Percentiles rank a stretch among this genome's conserved stretches.
Conservation (phyloP, 2,797 vertebrate genomes). For the Crocidura indochinensis region DNA sequence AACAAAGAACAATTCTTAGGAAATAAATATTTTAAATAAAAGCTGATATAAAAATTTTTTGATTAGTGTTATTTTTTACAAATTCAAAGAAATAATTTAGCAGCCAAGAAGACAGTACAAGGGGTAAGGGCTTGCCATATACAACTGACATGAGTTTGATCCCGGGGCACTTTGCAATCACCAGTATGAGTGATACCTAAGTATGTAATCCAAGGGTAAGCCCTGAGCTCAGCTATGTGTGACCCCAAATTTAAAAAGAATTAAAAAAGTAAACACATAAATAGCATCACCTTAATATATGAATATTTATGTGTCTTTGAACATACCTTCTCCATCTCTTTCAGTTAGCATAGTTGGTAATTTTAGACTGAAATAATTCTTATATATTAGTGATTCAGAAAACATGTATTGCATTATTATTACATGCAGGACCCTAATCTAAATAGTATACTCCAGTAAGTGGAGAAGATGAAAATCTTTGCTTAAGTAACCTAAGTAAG, state of each 20-base stretch:
- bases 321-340: background rate
- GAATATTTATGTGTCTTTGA: slow-evolving; percentile 43
- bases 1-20: slow-evolving; percentile 5
- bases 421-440: background rate
- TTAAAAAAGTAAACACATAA: slow-evolving; percentile 52
- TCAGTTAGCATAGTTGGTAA: slow-evolving; percentile 1
- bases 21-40: slow-evolving; percentile 45
- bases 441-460: background rate
- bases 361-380: slow-evolving; percentile 24
- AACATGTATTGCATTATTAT: background rate
- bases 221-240: too few species aligned
- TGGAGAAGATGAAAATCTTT: background rate
- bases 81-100: background rate
- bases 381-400: slow-evolving; percentile 13
- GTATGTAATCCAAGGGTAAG: too few species aligned
- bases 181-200: too few species aligned
- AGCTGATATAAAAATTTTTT: background rate
- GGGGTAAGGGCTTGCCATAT: too few species aligned
- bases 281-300: background rate
- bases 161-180: too few species aligned
- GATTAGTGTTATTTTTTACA: background rate
- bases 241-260: too few species aligned
- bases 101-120: too few species aligned
- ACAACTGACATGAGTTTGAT: too few species aligned
- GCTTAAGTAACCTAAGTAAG: too few species aligned